Percentiles rank a stretch among this genome's conserved stretches.
Conservation (phyloP, 2,797 vertebrate genomes). For the Apogon hyalosoma region DNA sequence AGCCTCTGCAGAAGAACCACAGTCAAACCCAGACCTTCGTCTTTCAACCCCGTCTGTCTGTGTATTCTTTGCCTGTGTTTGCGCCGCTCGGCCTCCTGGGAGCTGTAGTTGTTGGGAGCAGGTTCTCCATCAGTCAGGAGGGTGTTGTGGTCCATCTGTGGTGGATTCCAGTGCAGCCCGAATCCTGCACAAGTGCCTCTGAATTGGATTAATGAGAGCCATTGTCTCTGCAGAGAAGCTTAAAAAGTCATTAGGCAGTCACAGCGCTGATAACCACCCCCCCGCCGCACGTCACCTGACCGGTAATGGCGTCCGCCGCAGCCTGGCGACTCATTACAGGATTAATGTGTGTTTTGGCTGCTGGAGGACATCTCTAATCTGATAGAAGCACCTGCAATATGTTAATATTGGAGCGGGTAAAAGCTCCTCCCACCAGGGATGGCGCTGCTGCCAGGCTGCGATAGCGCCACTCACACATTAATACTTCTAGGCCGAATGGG, state of each 20-base stretch:
- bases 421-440: too few relatives aligned
- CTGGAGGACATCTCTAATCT: constrained; percentile 18
- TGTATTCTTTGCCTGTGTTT: background rate
- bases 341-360: constrained; percentile 38
- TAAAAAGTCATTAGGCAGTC: constrained; percentile 15
- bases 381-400: constrained; percentile 22
- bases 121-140: constrained; percentile 11
- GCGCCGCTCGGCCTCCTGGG: constrained; percentile 10
- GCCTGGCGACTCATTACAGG: constrained; percentile 14
- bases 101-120: constrained; percentile 13
- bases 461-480: too few relatives aligned
- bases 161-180: background rate
- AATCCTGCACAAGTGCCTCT: background rate
- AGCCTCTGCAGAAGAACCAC: too few relatives aligned
- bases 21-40: too few relatives aligned
- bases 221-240: constrained; percentile 15
- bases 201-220: constrained; percentile 12
- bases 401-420: background rate
- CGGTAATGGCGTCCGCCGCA: constrained; percentile 14
- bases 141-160: constrained; percentile 19
- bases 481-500: too few relatives aligned
- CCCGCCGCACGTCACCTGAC: constrained; percentile 7
- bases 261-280: constrained; percentile 7
- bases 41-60: too few relatives aligned
- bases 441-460: too few relatives aligned